Conservation (phyloP, 2,113 vertebrate genomes). For the Neogale vison region DNA sequence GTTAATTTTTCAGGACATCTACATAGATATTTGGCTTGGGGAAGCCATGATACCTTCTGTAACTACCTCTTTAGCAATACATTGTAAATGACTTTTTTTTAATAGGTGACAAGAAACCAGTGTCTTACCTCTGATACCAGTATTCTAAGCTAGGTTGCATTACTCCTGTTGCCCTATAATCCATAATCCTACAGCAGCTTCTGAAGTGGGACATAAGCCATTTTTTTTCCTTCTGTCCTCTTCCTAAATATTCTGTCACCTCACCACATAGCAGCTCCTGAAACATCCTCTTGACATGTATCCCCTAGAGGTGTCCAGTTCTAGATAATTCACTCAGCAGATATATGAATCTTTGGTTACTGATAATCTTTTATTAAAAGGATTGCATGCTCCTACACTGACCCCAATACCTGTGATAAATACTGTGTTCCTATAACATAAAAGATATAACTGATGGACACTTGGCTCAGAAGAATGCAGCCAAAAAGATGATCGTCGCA, state of each 20-base stretch:
- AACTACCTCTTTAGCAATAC: conserved; percentile 28
- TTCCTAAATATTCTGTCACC: conserved; percentile 31
- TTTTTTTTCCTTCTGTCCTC: not conserved
- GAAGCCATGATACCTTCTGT: not conserved
- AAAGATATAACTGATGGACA: conserved; percentile 68
- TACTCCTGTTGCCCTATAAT: not conserved
- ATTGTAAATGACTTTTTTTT: not conserved
- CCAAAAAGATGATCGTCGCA: conserved; percentile 28
- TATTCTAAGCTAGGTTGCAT: not conserved
- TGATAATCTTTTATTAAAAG: conserved; percentile 76
- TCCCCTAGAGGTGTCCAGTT: not conserved
- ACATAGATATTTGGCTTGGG: not conserved
- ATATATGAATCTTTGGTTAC: conserved; percentile 78
- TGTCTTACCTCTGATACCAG: not conserved
- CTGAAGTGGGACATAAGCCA: not conserved
- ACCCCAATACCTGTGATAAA: conserved; percentile 71
- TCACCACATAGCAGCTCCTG: not conserved
- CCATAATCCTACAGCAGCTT: not conserved
- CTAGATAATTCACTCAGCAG: conserved; percentile 70
- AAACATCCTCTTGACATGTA: not conserved
- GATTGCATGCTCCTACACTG: conserved; percentile 71
- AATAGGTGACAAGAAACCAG: not conserved
- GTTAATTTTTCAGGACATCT: conserved; percentile 19
- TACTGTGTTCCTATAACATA: conserved; percentile 56
- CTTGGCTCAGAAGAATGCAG: conserved; percentile 66